Evolutionary conservation across 2,113 vertebrate genomes (phyloP).

Genomic region (Litocranius walleri): DNA sequence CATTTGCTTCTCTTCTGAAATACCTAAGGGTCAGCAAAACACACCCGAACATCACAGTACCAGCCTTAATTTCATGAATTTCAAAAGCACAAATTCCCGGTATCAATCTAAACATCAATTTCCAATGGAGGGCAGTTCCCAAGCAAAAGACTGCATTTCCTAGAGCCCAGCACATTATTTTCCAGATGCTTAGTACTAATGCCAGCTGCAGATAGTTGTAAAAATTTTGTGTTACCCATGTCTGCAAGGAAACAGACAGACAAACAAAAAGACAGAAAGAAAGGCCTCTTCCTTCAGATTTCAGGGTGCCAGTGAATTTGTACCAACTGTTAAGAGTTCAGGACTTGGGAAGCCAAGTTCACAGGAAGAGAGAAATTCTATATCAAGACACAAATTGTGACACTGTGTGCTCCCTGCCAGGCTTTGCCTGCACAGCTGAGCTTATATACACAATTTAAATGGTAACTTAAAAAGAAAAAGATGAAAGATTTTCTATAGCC

Average conservation of each 20-base stretch:
- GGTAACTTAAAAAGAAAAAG: slow-evolving; percentile 8
- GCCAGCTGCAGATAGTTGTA: background rate
- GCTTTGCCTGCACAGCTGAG: background rate
- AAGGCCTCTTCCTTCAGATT: background rate
- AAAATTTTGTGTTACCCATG: background rate
- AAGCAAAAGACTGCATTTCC: slow-evolving; percentile 19
- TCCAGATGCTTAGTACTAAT: background rate
- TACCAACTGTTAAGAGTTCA: background rate
- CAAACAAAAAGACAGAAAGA: background rate
- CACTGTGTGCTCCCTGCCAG: background rate
- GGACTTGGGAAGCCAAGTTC: background rate
- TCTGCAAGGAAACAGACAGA: background rate
- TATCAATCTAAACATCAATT: background rate
- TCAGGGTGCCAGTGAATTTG: background rate
- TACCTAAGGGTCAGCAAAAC: background rate
- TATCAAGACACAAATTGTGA: background rate
- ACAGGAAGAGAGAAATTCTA: background rate
- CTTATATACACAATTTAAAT: background rate
- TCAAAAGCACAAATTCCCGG: slow-evolving; percentile 27
- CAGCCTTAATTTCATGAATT: background rate
- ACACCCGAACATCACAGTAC: background rate
- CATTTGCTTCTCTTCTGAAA: slow-evolving; percentile 17
- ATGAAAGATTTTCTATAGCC: background rate
- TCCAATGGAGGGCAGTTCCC: background rate
- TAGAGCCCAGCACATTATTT: background rate